These are phyloP conservation scores for Hyposoter dolosus DNA, from an alignment of 2,888 invertebrate genomes.

Conservation along the genomic window DNA sequence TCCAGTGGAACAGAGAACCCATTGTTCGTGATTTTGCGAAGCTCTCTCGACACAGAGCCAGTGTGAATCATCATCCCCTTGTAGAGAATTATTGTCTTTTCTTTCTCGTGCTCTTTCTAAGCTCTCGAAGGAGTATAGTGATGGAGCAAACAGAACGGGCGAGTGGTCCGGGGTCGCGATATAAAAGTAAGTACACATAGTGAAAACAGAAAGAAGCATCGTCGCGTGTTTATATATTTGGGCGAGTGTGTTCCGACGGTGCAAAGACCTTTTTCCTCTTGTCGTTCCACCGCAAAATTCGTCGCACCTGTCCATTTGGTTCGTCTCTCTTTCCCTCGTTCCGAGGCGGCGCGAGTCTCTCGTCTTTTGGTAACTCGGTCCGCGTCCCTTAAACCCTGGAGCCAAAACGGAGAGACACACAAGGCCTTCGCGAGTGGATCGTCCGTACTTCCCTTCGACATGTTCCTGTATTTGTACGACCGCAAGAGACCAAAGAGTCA, in stretches of 20 bases:
- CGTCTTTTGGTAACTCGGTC: constrained; percentile 25
- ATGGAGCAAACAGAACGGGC: constrained; percentile 54
- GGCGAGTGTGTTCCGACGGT: constrained; percentile 60
- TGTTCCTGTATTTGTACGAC: constrained; percentile 38
- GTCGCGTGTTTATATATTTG: constrained; percentile 59
- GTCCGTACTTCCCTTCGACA: constrained; percentile 30
- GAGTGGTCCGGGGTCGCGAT: constrained; percentile 28
- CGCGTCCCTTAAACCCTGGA: constrained; percentile 13
- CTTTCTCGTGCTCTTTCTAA: constrained; percentile 22
- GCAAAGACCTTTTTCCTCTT: constrained; percentile 38
- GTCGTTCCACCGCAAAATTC: constrained; percentile 45
- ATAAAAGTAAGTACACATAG: constrained; percentile 34
- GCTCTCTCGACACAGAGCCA: constrained; percentile 51
- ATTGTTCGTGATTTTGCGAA: constrained; percentile 64
- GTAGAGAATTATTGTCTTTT: constrained; percentile 44
- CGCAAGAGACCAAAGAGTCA: constrained; percentile 47
- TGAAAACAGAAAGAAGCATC: constrained; percentile 12
- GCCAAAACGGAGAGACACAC: constrained; percentile 25
- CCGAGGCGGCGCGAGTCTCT: background rate
- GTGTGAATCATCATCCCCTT: constrained; percentile 68
- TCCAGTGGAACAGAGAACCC: too few species aligned
- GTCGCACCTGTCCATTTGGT: constrained; percentile 64
- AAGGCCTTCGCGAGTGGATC: constrained; percentile 32
- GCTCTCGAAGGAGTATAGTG: constrained; percentile 34
- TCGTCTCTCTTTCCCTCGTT: constrained; percentile 11